phyloP scores from a whole-genome alignment of 1,140 invertebrate species.

The Drosophila seguyi region DNA sequence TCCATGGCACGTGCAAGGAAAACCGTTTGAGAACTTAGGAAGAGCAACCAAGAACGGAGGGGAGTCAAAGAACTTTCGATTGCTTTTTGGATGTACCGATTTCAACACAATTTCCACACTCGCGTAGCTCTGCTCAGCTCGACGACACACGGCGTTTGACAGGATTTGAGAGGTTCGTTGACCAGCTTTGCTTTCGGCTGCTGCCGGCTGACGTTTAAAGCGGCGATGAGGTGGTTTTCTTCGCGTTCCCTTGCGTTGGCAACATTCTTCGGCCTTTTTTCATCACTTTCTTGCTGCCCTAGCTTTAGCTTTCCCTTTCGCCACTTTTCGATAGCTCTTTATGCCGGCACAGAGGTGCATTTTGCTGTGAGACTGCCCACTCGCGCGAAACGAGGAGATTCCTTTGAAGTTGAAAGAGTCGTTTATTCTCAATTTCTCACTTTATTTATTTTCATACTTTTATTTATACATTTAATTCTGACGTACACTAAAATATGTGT shows the following conservation, averaged over 20 bases:
- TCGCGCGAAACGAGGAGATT: not conserved
- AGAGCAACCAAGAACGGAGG: not conserved
- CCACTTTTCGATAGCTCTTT: not conserved
- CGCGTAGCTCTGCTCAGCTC: conserved; percentile 43
- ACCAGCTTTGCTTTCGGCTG: conserved; percentile 26
- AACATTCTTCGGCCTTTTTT: conserved; percentile 17
- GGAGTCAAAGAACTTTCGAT: conserved; percentile 19
- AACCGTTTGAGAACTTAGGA: not conserved
- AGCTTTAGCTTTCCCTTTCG: conserved; percentile 3
- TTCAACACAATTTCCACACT: conserved; percentile 28
- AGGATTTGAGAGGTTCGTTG: conserved; percentile 28
- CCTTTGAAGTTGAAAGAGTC: not conserved
- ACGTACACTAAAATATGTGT: conserved; percentile 81
- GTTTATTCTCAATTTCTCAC: conserved; percentile 19
- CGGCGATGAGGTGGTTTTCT: conserved; percentile 57
- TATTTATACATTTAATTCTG: conserved; percentile 78
- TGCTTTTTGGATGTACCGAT: conserved; percentile 25
- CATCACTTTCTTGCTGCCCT: not conserved
- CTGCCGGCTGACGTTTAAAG: conserved; percentile 67
- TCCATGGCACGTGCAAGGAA: conserved; percentile 37
- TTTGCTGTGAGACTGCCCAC: conserved; percentile 39
- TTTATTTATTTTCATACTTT: conserved; percentile 54
- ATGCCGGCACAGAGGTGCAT: conserved; percentile 41
- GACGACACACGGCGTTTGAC: conserved; percentile 48
- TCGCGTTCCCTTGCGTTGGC: conserved; percentile 27